Percentiles rank a stretch among this genome's conserved stretches.
Evolutionary conservation across 2,113 vertebrate species (phyloP).

Genomic region (Seriola aureovittata): DNA sequence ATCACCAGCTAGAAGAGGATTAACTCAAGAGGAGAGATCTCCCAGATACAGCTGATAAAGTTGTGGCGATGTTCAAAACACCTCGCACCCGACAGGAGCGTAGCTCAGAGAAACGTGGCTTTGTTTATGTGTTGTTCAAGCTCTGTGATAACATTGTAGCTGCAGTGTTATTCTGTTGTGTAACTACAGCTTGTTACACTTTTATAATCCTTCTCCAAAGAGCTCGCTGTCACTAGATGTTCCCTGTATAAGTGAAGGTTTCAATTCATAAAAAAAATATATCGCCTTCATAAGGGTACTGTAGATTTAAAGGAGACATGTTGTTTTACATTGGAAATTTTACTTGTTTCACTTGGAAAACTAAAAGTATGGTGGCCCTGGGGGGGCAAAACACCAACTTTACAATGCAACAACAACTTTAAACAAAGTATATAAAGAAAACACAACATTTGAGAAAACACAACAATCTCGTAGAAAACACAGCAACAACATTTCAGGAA

Average conservation of each 20-base stretch:
- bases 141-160: not conserved
- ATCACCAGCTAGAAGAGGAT: conserved; percentile 70
- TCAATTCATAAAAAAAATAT: not conserved
- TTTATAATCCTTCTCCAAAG: no score
- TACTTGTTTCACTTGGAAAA: not conserved
- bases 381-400: not conserved
- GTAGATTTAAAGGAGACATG: no score
- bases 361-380: not conserved
- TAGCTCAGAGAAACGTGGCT: conserved; percentile 24
- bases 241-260: not conserved
- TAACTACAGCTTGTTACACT: not conserved
- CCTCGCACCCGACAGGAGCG: conserved; percentile 38
- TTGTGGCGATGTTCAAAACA: conserved; percentile 29
- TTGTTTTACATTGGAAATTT: not conserved
- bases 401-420: not conserved
- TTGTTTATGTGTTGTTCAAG: conserved; percentile 11
- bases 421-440: not conserved
- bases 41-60: conserved; percentile 74
- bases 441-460: not conserved
- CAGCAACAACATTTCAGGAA: not conserved
- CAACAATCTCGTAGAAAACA: not conserved
- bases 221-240: not conserved
- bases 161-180: not conserved
- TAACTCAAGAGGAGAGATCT: conserved; percentile 72
- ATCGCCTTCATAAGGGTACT: no score